Percentiles rank a stretch among this genome's conserved stretches.
These are phyloP conservation scores for Leucophora obtusa DNA, from an alignment of 2,888 invertebrate species.

Conservation along the genomic window DNA sequence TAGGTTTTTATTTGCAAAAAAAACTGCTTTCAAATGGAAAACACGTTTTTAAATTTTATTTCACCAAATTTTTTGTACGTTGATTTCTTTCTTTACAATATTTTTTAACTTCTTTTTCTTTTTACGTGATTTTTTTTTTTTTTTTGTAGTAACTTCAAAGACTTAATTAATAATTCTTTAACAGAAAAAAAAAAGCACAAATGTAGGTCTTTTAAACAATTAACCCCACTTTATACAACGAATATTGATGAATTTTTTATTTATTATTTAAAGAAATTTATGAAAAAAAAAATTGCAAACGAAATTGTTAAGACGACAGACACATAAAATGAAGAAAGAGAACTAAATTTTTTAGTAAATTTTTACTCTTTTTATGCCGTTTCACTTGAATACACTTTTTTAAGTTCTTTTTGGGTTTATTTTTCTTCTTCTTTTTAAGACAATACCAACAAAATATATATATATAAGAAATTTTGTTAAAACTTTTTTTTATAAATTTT, in stretches of 20 bases:
- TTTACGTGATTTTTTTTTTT: neutral
- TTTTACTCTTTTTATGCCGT: neutral
- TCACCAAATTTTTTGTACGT: slow-evolving; percentile 6
- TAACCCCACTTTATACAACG: slow-evolving; percentile 5
- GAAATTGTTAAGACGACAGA: neutral
- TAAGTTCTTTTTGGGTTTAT: neutral
- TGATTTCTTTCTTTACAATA: neutral
- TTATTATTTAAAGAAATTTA: neutral
- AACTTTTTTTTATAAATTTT: neutral
- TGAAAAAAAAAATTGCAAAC: slow-evolving; percentile 6
- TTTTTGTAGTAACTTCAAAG: slow-evolving; percentile 5
- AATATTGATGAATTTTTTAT: slow-evolving; percentile 15
- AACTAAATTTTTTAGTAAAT: slow-evolving; percentile 3
- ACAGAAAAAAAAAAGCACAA: slow-evolving; percentile 2
- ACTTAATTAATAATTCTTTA: slow-evolving; percentile 18
- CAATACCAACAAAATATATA: no score
- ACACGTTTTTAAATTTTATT: slow-evolving; percentile 44
- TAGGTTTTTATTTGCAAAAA: slow-evolving; percentile 28
- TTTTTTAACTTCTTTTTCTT: slow-evolving; percentile 27
- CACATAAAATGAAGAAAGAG: neutral
- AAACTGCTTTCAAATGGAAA: slow-evolving; percentile 36
- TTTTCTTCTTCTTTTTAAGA: neutral
- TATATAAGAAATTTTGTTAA: no score
- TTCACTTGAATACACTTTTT: neutral
- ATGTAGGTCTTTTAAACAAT: slow-evolving; percentile 19